Evolutionary conservation across 64 coral and sea anemone species (phyloP).

Genomic region (Pachyseris speciosa): DNA sequence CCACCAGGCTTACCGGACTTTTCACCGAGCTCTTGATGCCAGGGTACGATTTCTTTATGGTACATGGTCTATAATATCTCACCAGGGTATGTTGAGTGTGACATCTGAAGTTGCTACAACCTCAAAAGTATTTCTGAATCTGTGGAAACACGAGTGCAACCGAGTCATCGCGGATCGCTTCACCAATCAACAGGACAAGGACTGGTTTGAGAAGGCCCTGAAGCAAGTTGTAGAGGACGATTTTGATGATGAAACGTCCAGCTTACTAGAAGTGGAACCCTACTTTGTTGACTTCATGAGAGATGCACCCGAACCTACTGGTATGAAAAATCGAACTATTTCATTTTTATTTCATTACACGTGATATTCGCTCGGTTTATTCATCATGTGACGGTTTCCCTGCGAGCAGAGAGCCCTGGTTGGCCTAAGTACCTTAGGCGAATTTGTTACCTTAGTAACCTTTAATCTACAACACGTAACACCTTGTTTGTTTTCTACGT

Average conservation of each 20-base stretch:
- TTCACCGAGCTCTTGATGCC: too few relatives aligned
- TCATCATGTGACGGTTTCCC: too few relatives aligned
- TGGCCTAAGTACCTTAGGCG: too few relatives aligned
- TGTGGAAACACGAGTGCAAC: conserved; percentile 96
- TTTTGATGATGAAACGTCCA: conserved; percentile 69
- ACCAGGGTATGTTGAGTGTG: conserved; percentile 84
- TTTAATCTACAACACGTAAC: too few relatives aligned
- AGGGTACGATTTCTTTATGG: not conserved
- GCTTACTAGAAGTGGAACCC: conserved; percentile 51
- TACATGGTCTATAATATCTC: not conserved
- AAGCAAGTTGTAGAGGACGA: conserved; percentile 81
- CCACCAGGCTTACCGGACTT: too few relatives aligned
- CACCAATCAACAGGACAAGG: conserved; percentile 86
- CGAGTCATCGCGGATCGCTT: conserved; percentile 96
- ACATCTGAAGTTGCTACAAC: conserved; percentile 85
- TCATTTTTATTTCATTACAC: too few relatives aligned
- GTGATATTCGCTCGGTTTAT: not conserved
- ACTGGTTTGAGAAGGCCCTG: conserved; percentile 93
- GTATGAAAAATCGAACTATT: conserved; percentile 27
- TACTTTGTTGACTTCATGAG: conserved; percentile 98
- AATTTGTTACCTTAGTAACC: too few relatives aligned
- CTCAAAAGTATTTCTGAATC: conserved; percentile 53
- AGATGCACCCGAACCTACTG: conserved; percentile 95
- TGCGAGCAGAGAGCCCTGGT: too few relatives aligned
- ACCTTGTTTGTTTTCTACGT: too few relatives aligned